These are phyloP conservation scores for Meandrusa payeni DNA, from an alignment of 2,888 invertebrate species.

Conservation along the genomic window DNA sequence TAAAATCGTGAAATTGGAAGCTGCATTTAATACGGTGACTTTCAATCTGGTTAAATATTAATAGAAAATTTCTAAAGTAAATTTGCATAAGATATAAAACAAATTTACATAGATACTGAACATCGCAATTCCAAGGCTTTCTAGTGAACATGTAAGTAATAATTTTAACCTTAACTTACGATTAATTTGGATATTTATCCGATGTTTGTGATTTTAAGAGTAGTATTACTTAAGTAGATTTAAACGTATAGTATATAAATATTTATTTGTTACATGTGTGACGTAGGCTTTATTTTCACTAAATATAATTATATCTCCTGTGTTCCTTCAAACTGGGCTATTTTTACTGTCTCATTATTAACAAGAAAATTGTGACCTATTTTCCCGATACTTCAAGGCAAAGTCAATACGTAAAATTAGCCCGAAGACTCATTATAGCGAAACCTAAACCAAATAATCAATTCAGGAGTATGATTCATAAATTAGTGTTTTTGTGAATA, in stretches of 20 bases:
- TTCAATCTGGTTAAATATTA: not conserved
- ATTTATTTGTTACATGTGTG: constrained; percentile 23
- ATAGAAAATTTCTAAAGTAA: constrained; percentile 6
- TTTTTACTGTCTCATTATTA: not conserved
- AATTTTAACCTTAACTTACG: constrained; percentile 42
- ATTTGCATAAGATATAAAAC: not conserved
- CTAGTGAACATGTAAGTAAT: constrained; percentile 17
- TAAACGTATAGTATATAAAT: constrained; percentile 22
- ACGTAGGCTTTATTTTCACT: constrained; percentile 6
- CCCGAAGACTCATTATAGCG: not conserved
- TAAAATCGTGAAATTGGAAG: not conserved
- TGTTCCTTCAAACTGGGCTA: not conserved
- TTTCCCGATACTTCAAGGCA: not conserved
- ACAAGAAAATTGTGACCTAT: not conserved
- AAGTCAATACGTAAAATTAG: constrained; percentile 3
- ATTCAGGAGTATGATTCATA: constrained; percentile 1
- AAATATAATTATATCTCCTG: not conserved
- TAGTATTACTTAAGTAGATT: constrained; percentile 27
- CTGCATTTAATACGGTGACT: not conserved
- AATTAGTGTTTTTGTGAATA: too few relatives aligned
- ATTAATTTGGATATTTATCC: constrained; percentile 49
- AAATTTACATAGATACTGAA: constrained; percentile 31
- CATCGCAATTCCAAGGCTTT: constrained; percentile 23
- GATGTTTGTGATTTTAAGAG: constrained; percentile 43
- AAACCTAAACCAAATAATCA: constrained; percentile 9